A percentile compares a stretch with the other conserved stretches of the same genome.
Conservation (phyloP, 2,888 invertebrate genomes). For the Aphidius colemani region DNA sequence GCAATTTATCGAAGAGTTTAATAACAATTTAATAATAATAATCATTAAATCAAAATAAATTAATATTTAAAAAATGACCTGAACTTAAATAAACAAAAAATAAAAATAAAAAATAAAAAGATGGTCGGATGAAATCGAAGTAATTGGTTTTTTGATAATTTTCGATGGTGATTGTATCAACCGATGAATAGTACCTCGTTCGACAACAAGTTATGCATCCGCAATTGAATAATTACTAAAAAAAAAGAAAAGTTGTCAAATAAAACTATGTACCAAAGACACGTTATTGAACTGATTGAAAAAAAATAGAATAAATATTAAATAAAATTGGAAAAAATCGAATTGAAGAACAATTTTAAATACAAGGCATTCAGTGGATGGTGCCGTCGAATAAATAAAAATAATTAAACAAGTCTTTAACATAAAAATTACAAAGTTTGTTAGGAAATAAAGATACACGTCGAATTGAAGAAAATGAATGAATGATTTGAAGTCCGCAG, state of each 20-base stretch:
- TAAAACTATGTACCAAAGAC: slow-evolving; percentile 57
- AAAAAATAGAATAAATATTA: slow-evolving; percentile 29
- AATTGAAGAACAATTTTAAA: not conserved
- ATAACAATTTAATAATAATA: not conserved
- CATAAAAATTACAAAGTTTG: slow-evolving; percentile 16
- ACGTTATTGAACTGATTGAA: slow-evolving; percentile 41
- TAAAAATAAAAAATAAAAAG: too few relatives aligned
- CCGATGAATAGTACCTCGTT: slow-evolving; percentile 50
- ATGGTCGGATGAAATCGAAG: too few relatives aligned
- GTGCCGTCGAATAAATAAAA: too few relatives aligned
- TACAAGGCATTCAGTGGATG: too few relatives aligned
- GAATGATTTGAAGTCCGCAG: too few relatives aligned
- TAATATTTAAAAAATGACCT: too few relatives aligned
- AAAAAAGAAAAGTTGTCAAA: slow-evolving; percentile 51
- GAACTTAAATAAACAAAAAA: too few relatives aligned
- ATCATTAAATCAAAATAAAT: too few relatives aligned
- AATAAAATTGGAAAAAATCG: slow-evolving; percentile 20
- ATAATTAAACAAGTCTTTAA: too few relatives aligned
- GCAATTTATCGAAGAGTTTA: slow-evolving; percentile 26
- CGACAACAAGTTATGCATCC: slow-evolving; percentile 40
- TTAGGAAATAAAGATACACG: not conserved
- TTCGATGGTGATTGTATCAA: slow-evolving; percentile 40
- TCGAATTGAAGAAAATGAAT: too few relatives aligned
- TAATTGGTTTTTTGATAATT: slow-evolving; percentile 25
- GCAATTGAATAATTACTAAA: slow-evolving; percentile 18